A percentile compares a stretch with the other conserved stretches of the same genome.
These are phyloP conservation scores for Tragelaphus imberbis DNA, from an alignment of 2,113 vertebrate species.

Conservation along the genomic window DNA sequence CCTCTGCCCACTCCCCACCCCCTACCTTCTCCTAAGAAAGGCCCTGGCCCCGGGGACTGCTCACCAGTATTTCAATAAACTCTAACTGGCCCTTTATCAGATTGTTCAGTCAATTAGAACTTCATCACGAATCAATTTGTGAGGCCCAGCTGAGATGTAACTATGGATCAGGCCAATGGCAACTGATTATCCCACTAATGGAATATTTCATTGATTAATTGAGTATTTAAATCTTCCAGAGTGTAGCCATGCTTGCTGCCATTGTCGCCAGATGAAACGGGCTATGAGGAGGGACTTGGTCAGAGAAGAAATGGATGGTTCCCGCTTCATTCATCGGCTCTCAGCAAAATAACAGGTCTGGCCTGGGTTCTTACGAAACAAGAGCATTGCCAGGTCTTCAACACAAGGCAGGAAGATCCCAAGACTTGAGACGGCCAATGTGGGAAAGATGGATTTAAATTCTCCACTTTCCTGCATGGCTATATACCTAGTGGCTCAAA, in stretches of 20 bases:
- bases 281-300: not conserved
- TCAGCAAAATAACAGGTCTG: not conserved
- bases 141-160: conserved; percentile 85
- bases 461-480: not conserved
- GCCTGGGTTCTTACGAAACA: not conserved
- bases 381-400: not conserved
- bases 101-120: conserved; percentile 84
- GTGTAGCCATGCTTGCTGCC: conserved; percentile 43
- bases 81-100: conserved; percentile 76
- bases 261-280: conserved; percentile 13
- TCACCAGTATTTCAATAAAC: conserved; percentile 63
- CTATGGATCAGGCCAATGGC: conserved; percentile 83
- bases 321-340: not conserved
- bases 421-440: not conserved
- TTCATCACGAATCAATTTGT: conserved; percentile 89
- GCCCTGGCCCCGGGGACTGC: conserved; percentile 61
- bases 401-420: not conserved
- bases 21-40: conserved; percentile 57
- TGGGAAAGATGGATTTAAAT: not conserved
- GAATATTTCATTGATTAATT: conserved; percentile 88
- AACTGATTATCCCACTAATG: conserved; percentile 84
- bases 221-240: conserved; percentile 82
- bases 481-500: not conserved
- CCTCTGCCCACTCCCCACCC: conserved; percentile 31
- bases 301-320: not conserved